Conservation (phyloP, 2,113 vertebrate species). For the Panthera uncia region DNA sequence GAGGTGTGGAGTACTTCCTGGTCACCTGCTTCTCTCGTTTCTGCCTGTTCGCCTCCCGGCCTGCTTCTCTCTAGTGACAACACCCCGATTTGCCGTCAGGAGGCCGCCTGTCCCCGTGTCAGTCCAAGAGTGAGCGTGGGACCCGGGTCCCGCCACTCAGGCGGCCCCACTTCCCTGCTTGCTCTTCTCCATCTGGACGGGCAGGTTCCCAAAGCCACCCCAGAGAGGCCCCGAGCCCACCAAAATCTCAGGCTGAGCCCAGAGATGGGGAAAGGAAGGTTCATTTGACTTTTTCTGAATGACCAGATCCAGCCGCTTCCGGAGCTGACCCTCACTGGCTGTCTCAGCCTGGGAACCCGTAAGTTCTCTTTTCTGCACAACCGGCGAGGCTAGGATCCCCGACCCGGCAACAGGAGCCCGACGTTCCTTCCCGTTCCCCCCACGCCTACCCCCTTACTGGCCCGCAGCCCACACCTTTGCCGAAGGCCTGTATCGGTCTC, state of each 20-base stretch:
- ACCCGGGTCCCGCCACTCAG: background rate
- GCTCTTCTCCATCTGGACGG: rapidly evolving
- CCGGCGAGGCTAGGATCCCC: background rate
- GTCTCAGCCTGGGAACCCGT: background rate
- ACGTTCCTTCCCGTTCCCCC: background rate
- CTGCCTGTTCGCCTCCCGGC: background rate
- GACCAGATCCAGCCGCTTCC: background rate
- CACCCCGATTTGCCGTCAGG: background rate
- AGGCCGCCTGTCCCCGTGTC: background rate
- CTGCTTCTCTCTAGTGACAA: background rate
- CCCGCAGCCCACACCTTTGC: rapidly evolving
- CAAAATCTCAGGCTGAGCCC: background rate
- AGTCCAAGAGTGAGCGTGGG: background rate
- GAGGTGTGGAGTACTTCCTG: rapidly evolving
- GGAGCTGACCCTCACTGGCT: rapidly evolving
- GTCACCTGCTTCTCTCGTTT: background rate
- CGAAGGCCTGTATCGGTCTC: background rate
- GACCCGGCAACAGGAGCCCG: background rate
- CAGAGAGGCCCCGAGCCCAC: background rate
- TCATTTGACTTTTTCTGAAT: background rate
- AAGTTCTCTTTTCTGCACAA: background rate
- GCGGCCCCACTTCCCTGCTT: no score
- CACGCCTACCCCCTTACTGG: background rate
- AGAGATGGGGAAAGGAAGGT: background rate
- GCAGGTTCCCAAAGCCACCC: background rate